Evolutionary conservation across 2,797 vertebrate genomes (phyloP).

Genomic region (Aplochiton taeniatus): DNA sequence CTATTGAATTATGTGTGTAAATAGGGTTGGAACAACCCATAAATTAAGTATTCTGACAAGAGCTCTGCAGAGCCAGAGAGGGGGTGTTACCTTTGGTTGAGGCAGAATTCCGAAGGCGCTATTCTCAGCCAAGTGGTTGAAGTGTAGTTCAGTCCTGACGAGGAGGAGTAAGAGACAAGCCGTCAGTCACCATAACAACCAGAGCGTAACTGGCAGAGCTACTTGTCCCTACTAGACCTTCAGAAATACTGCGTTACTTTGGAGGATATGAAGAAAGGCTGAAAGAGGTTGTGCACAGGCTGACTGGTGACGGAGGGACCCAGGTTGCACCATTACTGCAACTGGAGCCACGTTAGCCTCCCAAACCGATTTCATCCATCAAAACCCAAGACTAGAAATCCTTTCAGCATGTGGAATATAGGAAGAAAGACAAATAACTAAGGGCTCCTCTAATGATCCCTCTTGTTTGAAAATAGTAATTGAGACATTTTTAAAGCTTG

Average conservation of each 20-base stretch:
- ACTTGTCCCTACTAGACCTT: background rate
- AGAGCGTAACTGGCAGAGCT: background rate
- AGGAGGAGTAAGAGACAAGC: background rate
- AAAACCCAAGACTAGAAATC: too few relatives aligned
- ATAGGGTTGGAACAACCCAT: too few relatives aligned
- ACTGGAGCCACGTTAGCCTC: too few relatives aligned
- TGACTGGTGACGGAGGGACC: background rate
- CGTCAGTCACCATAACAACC: slow-evolving; percentile 16
- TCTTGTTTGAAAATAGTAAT: too few relatives aligned
- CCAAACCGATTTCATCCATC: too few relatives aligned
- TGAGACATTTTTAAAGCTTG: too few relatives aligned
- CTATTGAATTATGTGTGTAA: slow-evolving; percentile 8
- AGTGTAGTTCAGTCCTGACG: slow-evolving; percentile 92
- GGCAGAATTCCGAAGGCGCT: slow-evolving; percentile 86
- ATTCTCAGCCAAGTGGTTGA: slow-evolving; percentile 94
- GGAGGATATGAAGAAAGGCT: background rate
- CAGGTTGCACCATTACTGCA: too few relatives aligned
- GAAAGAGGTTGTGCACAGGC: background rate
- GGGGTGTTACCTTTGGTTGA: slow-evolving; percentile 86
- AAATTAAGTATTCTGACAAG: background rate
- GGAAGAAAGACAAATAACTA: too few relatives aligned
- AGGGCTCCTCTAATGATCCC: too few relatives aligned
- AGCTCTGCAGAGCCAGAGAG: background rate
- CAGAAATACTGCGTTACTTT: background rate
- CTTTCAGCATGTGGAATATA: too few relatives aligned